Evolutionary conservation across 2,113 vertebrate species (phyloP), one percentile per base, ranked within the genome.

Genomic region (Notarius lentiginosus): DNA sequence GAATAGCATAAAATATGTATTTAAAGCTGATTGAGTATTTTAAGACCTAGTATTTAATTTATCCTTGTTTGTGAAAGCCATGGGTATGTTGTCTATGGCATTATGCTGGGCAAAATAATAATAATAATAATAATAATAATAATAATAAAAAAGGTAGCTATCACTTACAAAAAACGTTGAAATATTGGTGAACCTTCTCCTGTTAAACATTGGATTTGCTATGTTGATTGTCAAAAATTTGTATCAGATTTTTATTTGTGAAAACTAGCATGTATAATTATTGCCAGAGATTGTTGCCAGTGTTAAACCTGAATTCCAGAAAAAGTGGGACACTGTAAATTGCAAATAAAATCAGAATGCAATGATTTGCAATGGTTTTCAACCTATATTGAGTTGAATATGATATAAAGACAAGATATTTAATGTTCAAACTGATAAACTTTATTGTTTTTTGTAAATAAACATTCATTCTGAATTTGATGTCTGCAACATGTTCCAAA

Each of bases 201-300:
- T 79, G 20, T 79, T 68, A 24, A 68, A 65, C 84, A 79, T 9
- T 65, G 41, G 53, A 60, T 60, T 77, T 53, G 60, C 47, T 24
- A 15, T 60, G 7, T 51, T 30, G 15, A 85, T 65, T 65, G 47
- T 61, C 56, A n/a, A 85, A 60, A 24, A 65, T 20, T 76, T 63
- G 22, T 66, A 47, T 75, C 3, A 4, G 8, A 18, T 34, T 55
- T 51, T 58, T 63, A 4, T 20, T 86, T 41, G 18, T 20, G 27
- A 86, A 65, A 53, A 77, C 22, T 30, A 51, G 73, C 84, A 56
- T 68, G 61, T 55, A 11, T 24, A 27, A 66, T 66, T 66, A 41
- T 41, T 80, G 56, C 55, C 60, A 56, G 60, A 66, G 75, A 8
- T 34, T 14, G 47, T 41, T 66, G 61, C 60, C 73, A 55, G 73